These are phyloP conservation scores for Thalassophryne amazonica DNA, from an alignment of 2,797 vertebrate genomes.

Conservation along the genomic window DNA sequence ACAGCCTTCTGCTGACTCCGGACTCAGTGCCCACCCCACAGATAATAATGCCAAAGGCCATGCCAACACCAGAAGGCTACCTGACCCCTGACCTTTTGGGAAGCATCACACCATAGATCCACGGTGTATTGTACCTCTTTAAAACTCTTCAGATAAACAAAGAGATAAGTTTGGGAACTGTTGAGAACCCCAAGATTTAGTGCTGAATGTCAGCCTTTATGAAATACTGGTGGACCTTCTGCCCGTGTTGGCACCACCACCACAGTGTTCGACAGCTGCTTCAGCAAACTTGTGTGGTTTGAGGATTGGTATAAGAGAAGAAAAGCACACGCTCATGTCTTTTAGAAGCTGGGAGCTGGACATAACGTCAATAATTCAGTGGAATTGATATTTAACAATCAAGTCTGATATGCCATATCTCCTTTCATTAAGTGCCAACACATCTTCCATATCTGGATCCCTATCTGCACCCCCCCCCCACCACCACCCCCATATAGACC, in stretches of 20 bases:
- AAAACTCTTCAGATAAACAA: conserved; percentile 6
- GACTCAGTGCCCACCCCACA: conserved; percentile 51
- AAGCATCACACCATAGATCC: conserved; percentile 82
- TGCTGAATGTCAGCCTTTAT: conserved; percentile 12
- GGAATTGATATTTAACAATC: not conserved
- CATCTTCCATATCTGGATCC: no score
- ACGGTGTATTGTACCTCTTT: not conserved
- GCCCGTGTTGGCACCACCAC: not conserved
- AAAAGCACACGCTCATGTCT: not conserved
- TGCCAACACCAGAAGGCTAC: conserved; percentile 82
- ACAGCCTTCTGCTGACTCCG: conserved; percentile 87
- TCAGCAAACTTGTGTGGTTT: not conserved
- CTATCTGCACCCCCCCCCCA: no score
- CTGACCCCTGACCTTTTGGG: conserved; percentile 90
- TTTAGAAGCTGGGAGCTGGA: not conserved
- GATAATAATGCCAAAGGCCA: conserved; percentile 76
- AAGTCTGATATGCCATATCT: no score
- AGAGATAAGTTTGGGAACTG: not conserved
- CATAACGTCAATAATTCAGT: not conserved
- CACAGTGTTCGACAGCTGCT: not conserved
- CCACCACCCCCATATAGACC: no score
- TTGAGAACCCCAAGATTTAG: not conserved
- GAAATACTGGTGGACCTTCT: conserved; percentile 12
- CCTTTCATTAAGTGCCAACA: no score
- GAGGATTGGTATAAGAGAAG: not conserved